Conservation (phyloP, 1,140 invertebrate genomes). For the Dendrolimus kikuchii region DNA sequence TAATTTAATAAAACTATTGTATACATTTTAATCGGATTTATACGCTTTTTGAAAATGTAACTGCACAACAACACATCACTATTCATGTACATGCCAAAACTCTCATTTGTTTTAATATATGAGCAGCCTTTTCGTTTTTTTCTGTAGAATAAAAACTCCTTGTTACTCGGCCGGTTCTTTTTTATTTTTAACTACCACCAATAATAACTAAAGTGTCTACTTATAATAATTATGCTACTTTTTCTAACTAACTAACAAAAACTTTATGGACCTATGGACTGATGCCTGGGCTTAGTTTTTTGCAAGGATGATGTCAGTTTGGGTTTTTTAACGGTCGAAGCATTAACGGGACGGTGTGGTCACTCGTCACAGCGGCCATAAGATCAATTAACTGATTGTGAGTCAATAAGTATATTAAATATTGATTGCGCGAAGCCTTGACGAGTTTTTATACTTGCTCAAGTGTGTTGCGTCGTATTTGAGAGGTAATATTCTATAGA, state of each 20-base stretch:
- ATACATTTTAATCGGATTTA: no score
- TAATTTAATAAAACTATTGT: no score
- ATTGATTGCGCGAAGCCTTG: slow-evolving; percentile 5
- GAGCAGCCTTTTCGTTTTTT: no score
- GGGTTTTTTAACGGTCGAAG: slow-evolving; percentile 14
- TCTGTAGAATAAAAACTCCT: no score
- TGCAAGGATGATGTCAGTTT: slow-evolving; percentile 11
- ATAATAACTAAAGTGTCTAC: not conserved
- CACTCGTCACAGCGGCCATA: slow-evolving; percentile 15
- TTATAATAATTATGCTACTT: not conserved
- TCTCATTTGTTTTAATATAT: no score
- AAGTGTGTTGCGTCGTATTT: no score
- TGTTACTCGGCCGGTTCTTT: no score
- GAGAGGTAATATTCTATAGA: no score
- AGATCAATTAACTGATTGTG: slow-evolving; percentile 38
- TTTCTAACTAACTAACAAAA: not conserved
- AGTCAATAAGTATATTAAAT: slow-evolving; percentile 11
- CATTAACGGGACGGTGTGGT: slow-evolving; percentile 25
- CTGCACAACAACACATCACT: no score
- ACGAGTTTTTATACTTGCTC: not conserved
- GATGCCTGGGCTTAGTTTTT: not conserved
- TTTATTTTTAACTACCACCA: no score
- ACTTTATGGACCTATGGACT: not conserved
- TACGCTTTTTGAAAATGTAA: no score
- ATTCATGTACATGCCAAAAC: no score